These are phyloP conservation scores for Spatulosminthurus flaviceps DNA, from an alignment of 2,888 invertebrate genomes.

Conservation along the genomic window DNA sequence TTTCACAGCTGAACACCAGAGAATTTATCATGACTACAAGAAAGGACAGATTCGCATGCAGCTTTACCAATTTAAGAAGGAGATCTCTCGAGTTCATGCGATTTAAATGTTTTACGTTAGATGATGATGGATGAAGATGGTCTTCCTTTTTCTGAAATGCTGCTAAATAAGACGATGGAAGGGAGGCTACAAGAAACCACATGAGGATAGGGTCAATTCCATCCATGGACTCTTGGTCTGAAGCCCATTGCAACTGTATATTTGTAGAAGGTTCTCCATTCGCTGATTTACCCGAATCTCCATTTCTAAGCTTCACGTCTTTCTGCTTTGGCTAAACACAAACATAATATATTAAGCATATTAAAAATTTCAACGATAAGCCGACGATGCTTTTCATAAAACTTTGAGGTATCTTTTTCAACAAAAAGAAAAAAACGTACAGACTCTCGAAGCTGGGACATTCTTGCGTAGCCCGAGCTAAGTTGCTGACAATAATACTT, in stretches of 20 bases:
- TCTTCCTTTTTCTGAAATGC: slow-evolving; percentile 50
- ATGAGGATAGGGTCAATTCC: slow-evolving; percentile 70
- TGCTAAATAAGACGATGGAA: slow-evolving; percentile 71
- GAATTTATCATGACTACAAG: too few species aligned
- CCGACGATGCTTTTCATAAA: too few species aligned
- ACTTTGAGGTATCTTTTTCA: too few species aligned
- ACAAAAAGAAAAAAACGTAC: slow-evolving; percentile 2
- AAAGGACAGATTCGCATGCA: background rate
- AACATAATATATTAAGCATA: background rate
- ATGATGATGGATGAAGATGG: slow-evolving; percentile 25
- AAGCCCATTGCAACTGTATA: too few species aligned
- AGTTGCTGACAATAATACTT: slow-evolving; percentile 73
- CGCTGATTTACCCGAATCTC: too few species aligned
- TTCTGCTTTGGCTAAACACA: too few species aligned
- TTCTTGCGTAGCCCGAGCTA: slow-evolving; percentile 69
- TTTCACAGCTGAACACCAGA: background rate
- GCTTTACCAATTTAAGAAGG: slow-evolving; percentile 54
- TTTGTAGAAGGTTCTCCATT: too few species aligned
- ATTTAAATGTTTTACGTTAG: slow-evolving; percentile 16
- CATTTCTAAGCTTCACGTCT: too few species aligned
- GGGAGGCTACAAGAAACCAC: slow-evolving; percentile 76
- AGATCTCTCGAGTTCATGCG: slow-evolving; percentile 52
- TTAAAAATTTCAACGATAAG: background rate
- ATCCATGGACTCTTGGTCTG: background rate
- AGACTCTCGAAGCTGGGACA: slow-evolving; percentile 49